Conservation (phyloP, 2,797 vertebrate species). For the Propithecus perrieri region DNA sequence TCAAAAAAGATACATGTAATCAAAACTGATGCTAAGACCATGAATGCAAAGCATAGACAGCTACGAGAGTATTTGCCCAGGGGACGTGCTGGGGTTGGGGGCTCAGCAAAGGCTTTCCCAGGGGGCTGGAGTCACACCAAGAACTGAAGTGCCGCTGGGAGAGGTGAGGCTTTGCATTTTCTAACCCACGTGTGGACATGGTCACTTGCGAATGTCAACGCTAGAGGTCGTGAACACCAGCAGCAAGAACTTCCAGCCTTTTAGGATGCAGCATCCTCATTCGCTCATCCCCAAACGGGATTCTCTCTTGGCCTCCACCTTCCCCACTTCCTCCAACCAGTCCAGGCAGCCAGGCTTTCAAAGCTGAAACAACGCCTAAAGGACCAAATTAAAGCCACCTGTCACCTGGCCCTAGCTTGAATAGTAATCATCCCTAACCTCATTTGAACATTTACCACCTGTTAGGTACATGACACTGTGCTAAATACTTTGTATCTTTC, state of each 20-base stretch:
- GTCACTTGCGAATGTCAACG: no score
- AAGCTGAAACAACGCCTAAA: background rate
- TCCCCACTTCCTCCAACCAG: background rate
- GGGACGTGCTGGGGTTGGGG: rapidly evolving
- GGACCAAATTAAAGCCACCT: background rate
- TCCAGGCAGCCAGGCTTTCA: background rate
- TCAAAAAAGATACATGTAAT: no score
- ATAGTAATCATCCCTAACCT: background rate
- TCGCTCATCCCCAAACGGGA: rapidly evolving
- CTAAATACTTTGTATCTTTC: background rate
- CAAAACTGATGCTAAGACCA: background rate
- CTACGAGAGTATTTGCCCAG: background rate
- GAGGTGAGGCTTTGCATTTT: background rate
- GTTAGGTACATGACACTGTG: background rate
- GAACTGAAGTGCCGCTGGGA: no score
- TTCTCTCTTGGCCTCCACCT: background rate
- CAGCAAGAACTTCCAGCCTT: background rate
- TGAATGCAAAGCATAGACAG: background rate
- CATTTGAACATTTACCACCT: background rate
- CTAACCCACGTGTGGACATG: rapidly evolving
- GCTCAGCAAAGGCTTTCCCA: background rate
- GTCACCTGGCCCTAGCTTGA: background rate
- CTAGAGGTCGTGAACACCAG: background rate
- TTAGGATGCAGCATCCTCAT: background rate
- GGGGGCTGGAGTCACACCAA: background rate